phyloP scores from a whole-genome alignment of 2,113 vertebrate genomes.

The Sebastes fasciatus region DNA sequence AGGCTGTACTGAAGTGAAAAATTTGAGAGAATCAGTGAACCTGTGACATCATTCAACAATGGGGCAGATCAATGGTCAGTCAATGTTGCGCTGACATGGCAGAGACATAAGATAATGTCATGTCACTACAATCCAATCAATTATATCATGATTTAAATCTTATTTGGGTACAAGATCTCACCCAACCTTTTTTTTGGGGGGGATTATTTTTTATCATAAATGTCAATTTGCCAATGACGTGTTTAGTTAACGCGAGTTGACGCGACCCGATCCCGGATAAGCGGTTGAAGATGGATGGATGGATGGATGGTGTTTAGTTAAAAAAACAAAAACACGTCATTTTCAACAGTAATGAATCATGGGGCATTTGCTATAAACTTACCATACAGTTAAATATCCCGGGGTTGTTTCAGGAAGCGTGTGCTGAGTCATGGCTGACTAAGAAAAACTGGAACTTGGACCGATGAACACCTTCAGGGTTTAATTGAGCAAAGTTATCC shows the following conservation, averaged over 20 bases:
- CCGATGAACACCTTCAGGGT: not conserved
- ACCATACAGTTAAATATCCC: not conserved
- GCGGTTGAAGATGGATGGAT: too few species aligned
- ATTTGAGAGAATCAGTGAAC: not conserved
- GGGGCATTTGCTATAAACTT: not conserved
- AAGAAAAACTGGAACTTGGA: not conserved
- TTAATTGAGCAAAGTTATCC: not conserved
- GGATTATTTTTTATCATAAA: not conserved
- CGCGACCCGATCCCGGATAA: too few species aligned
- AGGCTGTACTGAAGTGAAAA: not conserved
- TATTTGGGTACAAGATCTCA: not conserved
- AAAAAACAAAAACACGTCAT: not conserved
- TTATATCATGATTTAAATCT: not conserved
- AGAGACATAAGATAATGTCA: not conserved
- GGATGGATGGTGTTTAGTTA: too few species aligned
- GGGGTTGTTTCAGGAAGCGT: not conserved
- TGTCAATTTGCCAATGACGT: not conserved
- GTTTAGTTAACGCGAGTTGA: too few species aligned
- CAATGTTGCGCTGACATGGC: not conserved
- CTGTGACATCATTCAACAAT: not conserved
- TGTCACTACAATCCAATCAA: not conserved
- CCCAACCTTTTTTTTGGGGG: not conserved
- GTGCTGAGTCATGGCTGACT: not conserved
- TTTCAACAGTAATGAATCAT: not conserved
- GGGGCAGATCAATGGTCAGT: not conserved